phyloP scores from a whole-genome alignment of 2,113 vertebrate species.

The Gnathochromis pfefferi region DNA sequence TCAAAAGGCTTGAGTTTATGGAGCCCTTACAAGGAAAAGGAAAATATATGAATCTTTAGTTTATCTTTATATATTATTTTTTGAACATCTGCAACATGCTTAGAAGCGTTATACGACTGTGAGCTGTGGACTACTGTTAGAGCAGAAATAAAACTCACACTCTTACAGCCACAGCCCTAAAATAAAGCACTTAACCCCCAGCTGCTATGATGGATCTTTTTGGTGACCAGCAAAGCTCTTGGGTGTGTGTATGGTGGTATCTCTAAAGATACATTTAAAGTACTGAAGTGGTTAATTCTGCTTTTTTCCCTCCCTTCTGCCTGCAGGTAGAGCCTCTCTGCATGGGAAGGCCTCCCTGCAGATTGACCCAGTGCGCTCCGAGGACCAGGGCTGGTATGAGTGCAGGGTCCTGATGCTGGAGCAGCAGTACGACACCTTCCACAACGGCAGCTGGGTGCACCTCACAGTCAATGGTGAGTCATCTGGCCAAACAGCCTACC shows the following conservation, averaged over 20 bases:
- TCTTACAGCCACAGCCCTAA: background rate
- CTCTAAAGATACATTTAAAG: background rate
- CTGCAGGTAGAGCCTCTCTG: constrained; percentile 87
- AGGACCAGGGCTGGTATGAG: constrained; percentile 99
- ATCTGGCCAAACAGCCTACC: background rate
- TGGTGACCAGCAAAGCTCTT: background rate
- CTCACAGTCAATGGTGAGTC: constrained; percentile 94
- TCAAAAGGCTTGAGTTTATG: background rate
- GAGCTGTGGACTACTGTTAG: background rate
- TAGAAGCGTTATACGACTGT: background rate
- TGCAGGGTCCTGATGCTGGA: constrained; percentile 97
- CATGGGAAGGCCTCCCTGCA: constrained; percentile 95
- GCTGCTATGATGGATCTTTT: background rate
- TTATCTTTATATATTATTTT: background rate
- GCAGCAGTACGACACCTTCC: constrained; percentile 96
- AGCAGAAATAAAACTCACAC: background rate
- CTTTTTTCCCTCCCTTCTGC: background rate
- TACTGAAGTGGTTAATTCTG: background rate
- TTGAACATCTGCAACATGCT: background rate
- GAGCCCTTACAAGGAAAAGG: background rate
- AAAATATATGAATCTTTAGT: background rate
- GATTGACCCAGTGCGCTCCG: constrained; percentile 90
- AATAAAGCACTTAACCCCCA: background rate
- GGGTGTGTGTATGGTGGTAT: background rate
- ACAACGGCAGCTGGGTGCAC: constrained; percentile 99